phyloP scores from a whole-genome alignment of 2,113 vertebrate species.

The Melanerpes formicivorus region DNA sequence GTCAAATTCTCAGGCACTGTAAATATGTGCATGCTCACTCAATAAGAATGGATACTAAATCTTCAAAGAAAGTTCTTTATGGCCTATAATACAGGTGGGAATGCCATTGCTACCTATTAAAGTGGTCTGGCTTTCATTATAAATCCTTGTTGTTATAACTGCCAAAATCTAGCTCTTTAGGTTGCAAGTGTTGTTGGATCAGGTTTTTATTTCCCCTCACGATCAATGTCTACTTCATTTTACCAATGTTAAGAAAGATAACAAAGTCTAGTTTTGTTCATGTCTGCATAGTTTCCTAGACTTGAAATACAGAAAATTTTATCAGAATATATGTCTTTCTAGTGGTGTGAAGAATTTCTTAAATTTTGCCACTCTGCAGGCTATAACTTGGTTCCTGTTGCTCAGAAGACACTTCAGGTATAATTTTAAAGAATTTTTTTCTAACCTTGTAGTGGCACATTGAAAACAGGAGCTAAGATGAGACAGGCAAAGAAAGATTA shows the following conservation, averaged over 20 bases:
- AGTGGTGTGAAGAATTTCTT: background rate
- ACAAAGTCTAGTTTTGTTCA: background rate
- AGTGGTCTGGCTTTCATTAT: slow-evolving; percentile 48
- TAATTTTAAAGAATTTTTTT: background rate
- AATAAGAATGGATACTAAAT: slow-evolving; percentile 1
- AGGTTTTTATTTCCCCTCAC: accelerated
- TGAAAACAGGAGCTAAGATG: background rate
- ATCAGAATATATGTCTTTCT: background rate
- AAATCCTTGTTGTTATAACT: background rate
- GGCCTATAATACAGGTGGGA: background rate
- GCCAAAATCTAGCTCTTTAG: background rate
- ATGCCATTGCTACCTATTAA: slow-evolving; percentile 40
- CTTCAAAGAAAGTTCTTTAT: slow-evolving; percentile 52
- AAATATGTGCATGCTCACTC: slow-evolving; percentile 24
- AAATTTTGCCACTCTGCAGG: background rate
- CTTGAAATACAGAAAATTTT: background rate
- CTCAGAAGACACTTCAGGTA: background rate
- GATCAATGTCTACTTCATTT: background rate
- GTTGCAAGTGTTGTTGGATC: background rate
- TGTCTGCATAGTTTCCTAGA: background rate
- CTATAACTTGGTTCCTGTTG: background rate
- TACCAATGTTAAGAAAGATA: background rate
- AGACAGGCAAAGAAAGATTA: background rate
- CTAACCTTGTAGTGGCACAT: background rate
- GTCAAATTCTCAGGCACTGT: slow-evolving; percentile 44